These are phyloP conservation scores for Salvator merianae DNA, from an alignment of 2,113 vertebrate genomes.

Conservation along the genomic window DNA sequence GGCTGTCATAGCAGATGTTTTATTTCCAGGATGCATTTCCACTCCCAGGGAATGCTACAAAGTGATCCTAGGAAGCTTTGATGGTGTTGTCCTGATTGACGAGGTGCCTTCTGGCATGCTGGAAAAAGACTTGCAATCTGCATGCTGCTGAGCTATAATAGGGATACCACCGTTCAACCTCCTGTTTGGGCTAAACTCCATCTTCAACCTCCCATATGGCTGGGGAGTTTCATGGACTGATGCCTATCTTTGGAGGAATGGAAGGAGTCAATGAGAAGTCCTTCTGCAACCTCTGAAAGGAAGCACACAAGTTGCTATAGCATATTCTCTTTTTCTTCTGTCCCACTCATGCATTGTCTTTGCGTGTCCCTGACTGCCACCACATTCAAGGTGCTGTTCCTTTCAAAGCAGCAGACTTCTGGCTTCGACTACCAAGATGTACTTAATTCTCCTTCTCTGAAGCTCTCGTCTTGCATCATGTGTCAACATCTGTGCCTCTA, in stretches of 20 bases:
- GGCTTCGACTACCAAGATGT: slow-evolving; percentile 44
- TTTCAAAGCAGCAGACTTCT: slow-evolving; percentile 22
- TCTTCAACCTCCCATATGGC: slow-evolving; percentile 29
- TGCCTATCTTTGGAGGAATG: slow-evolving; percentile 45
- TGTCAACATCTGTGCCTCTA: slow-evolving; percentile 50
- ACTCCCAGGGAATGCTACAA: slow-evolving; percentile 56
- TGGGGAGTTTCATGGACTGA: slow-evolving; percentile 48
- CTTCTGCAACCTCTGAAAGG: background rate
- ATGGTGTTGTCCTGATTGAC: slow-evolving; percentile 46
- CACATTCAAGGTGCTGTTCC: slow-evolving; percentile 48
- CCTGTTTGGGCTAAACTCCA: slow-evolving; percentile 44
- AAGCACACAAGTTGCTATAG: slow-evolving; percentile 41
- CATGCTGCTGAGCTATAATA: slow-evolving; percentile 39
- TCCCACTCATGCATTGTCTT: slow-evolving; percentile 35
- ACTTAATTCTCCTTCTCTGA: slow-evolving; percentile 9
- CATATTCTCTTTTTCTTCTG: slow-evolving; percentile 20
- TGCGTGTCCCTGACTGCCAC: slow-evolving; percentile 55
- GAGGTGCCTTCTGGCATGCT: slow-evolving; percentile 43
- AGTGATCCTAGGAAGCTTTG: slow-evolving; percentile 57
- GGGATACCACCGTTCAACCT: slow-evolving; percentile 52
- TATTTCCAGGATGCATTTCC: slow-evolving; percentile 60
- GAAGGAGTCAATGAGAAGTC: slow-evolving; percentile 36
- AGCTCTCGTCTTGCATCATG: slow-evolving; percentile 25
- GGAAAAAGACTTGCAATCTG: slow-evolving; percentile 60
- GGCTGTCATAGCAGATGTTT: slow-evolving; percentile 66